Evolutionary conservation across 2,113 vertebrate species (phyloP).

Genomic region (human): GRCh38 chr2:23454001-23454500

Average conservation of each 20-base stretch:
- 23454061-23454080: neutral
- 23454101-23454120: slow-evolving; percentile 20
- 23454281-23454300: too few relatives aligned
- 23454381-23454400: slow-evolving; percentile 31
- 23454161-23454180: slow-evolving; percentile 8
- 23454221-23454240: neutral
- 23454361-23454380: slow-evolving; percentile 36
- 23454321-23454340: neutral
- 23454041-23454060: neutral
- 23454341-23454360: neutral
- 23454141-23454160: slow-evolving; percentile 5
- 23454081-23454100: neutral
- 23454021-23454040: neutral
- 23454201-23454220: neutral
- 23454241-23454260: neutral
- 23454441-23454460: slow-evolving; percentile 46
- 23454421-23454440: slow-evolving; percentile 52
- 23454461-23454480: slow-evolving; percentile 54
- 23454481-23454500: slow-evolving; percentile 41
- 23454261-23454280: neutral
- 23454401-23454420: slow-evolving; percentile 56
- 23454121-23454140: slow-evolving; percentile 23
- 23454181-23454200: neutral
- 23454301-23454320: neutral
- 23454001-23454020: neutral